Evolutionary conservation across 2,888 invertebrate genomes (phyloP), one percentile per base, ranked within the genome.

Genomic region (Drosophila koepferae): DNA sequence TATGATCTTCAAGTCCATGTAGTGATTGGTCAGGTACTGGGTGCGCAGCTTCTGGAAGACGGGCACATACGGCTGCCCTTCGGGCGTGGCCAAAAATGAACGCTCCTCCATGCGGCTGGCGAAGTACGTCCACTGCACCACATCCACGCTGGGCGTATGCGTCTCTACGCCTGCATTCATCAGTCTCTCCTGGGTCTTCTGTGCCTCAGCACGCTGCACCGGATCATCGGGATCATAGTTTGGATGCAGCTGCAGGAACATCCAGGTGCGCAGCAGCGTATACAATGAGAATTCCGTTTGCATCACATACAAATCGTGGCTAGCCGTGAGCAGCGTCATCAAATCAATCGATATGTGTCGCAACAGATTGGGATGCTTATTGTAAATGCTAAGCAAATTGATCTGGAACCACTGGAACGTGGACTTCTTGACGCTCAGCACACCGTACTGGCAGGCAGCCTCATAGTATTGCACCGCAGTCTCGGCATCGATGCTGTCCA

Each of bases 281-380:
- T 97, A 97, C 46, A 96, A 92, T 40, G 96, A 96, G 92, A 96
- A 96, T 93, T 97, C 97, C 0, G 96, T 96, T 92, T 96, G 96
- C 94, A 96, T 95, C 2, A 96, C 96, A 89, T 95, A 95, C 68
- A 97, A 93, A 81, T 95, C 94, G 0, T 95, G 94, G 90, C 95
- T 95, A 14, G 94, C 92, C 34, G 96, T 94, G 36, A 96, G 91
- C 44, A 94, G 93, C 4, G 94, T 93, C 96, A 97, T 96, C 72
- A 96, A 90, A 4, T 95, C 94, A n/a, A 94, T 92, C 36, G 95
- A 95, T 81, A 96, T 95, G 80, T 95, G 94, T 79, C 94, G 94
- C 54, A 96, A 92, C 71, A 95, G 94, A 43, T 94, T 93, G 1
- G 94, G 93, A 80, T 95, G 94, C 75, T 94, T 94, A 80, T 92